A percentile compares a stretch with the other conserved stretches of the same genome.
Conservation (phyloP, 2,113 vertebrate genomes). For the Bos javanicus region DNA sequence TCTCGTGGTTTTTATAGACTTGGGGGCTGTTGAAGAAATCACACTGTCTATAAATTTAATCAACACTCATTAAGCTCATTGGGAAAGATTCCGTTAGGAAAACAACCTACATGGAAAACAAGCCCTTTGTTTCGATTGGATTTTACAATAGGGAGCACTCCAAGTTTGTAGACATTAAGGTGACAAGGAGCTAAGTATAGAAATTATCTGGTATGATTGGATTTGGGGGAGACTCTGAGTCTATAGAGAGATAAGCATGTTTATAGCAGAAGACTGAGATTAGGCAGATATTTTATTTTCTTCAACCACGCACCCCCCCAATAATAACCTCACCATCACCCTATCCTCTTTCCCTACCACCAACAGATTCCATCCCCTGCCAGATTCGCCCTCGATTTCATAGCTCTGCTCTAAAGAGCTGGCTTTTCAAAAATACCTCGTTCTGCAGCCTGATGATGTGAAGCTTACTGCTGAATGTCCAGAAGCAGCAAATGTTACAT, state of each 20-base stretch:
- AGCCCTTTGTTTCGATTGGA: conserved; percentile 26
- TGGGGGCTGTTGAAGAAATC: conserved; percentile 66
- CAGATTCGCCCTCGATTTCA: background rate
- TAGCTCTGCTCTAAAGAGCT: background rate
- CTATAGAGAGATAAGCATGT: background rate
- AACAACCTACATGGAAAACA: conserved; percentile 60
- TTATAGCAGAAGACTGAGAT: background rate
- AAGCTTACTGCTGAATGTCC: background rate
- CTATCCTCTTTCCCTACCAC: background rate
- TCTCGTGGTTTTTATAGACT: conserved; percentile 53
- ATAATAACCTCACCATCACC: background rate
- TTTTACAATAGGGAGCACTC: conserved; percentile 40
- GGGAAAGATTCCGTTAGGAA: conserved; percentile 57
- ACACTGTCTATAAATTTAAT: conserved; percentile 62
- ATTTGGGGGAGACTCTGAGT: background rate
- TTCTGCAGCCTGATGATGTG: background rate
- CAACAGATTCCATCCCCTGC: background rate
- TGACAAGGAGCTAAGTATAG: background rate
- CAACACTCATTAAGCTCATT: conserved; percentile 61
- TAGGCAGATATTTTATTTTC: background rate
- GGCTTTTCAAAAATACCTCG: background rate
- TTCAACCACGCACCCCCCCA: background rate
- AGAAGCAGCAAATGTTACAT: background rate
- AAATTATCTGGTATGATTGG: background rate
- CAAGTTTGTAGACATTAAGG: conserved; percentile 14